Evolutionary conservation across 2,113 vertebrate genomes (phyloP).

Genomic region (Cebus imitator): DNA sequence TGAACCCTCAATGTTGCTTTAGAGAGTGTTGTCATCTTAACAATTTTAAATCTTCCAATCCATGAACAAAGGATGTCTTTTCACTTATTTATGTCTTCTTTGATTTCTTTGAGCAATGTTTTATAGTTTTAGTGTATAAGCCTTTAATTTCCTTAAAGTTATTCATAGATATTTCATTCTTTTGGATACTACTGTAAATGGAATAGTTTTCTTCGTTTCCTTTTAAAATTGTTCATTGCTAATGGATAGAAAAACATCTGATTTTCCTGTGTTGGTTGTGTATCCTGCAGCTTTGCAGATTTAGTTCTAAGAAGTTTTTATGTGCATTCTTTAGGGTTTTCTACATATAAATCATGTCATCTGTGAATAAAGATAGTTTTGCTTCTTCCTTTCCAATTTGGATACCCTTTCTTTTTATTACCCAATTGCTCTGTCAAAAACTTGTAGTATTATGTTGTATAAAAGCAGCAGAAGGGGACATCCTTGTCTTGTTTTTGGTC

Average conservation of each 20-base stretch:
- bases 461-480: neutral
- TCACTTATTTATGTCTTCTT: neutral
- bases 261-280: neutral
- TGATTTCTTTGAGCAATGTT: neutral
- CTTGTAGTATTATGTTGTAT: neutral
- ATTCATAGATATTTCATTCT: neutral
- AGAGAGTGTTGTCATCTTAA: neutral
- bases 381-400: neutral
- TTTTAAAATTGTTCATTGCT: neutral
- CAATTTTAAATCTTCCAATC: neutral
- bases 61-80: neutral
- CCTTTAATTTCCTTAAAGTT: neutral
- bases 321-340: neutral
- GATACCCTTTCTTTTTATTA: neutral
- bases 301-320: neutral
- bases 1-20: neutral
- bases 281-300: neutral
- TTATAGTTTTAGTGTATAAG: neutral
- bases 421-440: neutral
- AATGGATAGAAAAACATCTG: neutral
- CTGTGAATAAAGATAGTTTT: neutral
- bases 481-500: neutral
- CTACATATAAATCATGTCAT: neutral
- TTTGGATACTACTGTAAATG: neutral
- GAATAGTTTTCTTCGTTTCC: neutral